phyloP scores from a whole-genome alignment of 1,140 invertebrate genomes.

The Heliconius hermathena region DNA sequence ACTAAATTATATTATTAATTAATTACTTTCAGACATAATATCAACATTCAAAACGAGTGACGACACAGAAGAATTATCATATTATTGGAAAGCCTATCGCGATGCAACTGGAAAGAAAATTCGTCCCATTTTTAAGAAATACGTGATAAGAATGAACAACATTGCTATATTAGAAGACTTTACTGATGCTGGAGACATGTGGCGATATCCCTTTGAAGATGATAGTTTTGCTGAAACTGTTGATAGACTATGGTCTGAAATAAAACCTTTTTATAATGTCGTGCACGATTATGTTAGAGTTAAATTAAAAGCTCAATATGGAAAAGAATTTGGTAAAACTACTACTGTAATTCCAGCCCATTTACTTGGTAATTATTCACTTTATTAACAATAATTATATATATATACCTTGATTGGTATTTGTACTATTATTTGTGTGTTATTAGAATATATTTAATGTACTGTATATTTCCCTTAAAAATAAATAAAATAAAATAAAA shows the following conservation, averaged over 20 bases:
- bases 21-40: constrained; percentile 67
- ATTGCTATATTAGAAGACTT: constrained; percentile 83
- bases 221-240: constrained; percentile 74
- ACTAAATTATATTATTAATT: too few relatives aligned
- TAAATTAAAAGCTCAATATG: constrained; percentile 85
- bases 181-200: constrained; percentile 84
- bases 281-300: constrained; percentile 90
- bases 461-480: too few relatives aligned
- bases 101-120: constrained; percentile 83
- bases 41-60: constrained; percentile 69
- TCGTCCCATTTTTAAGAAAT: constrained; percentile 83
- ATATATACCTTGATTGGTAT: too few relatives aligned
- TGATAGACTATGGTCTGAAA: constrained; percentile 86
- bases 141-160: constrained; percentile 84
- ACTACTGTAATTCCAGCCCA: constrained; percentile 91
- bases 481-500: too few relatives aligned
- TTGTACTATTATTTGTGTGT: too few relatives aligned
- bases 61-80: constrained; percentile 80
- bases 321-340: constrained; percentile 82
- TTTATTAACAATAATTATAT: too few relatives aligned
- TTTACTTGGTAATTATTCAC: constrained; percentile 83
- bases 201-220: constrained; percentile 85
- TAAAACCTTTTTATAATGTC: constrained; percentile 89
- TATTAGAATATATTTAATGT: too few relatives aligned
- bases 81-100: constrained; percentile 85